Percentiles rank a stretch among this genome's conserved stretches.
Conservation (phyloP, 1,140 invertebrate species). For the Zaprionus lachaisei region DNA sequence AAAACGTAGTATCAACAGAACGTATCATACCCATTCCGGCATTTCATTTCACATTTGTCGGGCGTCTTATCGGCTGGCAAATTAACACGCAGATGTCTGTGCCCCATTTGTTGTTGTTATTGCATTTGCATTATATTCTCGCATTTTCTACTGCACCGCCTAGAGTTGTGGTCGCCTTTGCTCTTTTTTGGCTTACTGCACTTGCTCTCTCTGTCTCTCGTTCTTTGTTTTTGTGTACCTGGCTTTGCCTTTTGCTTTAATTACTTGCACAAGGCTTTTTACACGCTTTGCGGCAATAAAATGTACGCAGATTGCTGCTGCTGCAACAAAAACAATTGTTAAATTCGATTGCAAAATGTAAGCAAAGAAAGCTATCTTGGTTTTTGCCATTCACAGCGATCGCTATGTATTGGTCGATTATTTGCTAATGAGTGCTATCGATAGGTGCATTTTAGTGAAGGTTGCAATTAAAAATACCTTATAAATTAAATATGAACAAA, state of each 20-base stretch:
- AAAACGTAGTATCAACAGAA: conserved; percentile 39
- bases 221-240: conserved; percentile 1
- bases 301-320: not conserved
- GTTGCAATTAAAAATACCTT: not conserved
- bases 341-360: not conserved
- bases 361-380: not conserved
- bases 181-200: not conserved
- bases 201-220: not conserved
- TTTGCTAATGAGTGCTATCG: not conserved
- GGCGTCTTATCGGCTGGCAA: conserved; percentile 47
- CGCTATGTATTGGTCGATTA: not conserved
- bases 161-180: not conserved
- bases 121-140: conserved; percentile 9
- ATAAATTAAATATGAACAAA: too few species aligned
- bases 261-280: not conserved
- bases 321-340: not conserved
- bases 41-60: conserved; percentile 27
- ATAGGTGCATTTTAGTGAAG: not conserved
- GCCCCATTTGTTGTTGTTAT: conserved; percentile 4
- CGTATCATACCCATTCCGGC: conserved; percentile 16
- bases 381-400: conserved; percentile 7
- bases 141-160: not conserved
- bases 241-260: not conserved
- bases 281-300: conserved; percentile 1
- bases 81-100: conserved; percentile 47